Base-by-base conservation (phyloP, 37 sponge, comb jelly and placozoan genomes). In the Bolinopsis microptera region DNA sequence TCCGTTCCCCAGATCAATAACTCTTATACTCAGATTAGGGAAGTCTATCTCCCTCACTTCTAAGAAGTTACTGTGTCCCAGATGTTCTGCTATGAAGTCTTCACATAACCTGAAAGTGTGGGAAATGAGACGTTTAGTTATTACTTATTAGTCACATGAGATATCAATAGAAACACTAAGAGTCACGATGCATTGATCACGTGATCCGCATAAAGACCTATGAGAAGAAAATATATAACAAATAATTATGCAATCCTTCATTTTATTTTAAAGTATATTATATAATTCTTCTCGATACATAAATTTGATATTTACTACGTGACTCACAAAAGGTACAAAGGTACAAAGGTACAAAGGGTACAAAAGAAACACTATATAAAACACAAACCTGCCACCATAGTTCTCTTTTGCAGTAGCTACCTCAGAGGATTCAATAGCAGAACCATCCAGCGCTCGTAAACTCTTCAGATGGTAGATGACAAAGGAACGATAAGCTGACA, bases 391-490 rank as follows among this genome's bases (percentile, higher is more conserved):
- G 1, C 80, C 80, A 30, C 80, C 80, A 32, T 77, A 77, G 80
- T 86, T 86, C 90, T 86, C 90, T 38, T 41, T 86, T 5, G 90
- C 90, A 8, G 61, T 69, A 69, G 31, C 86, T 5, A 69, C 61
- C 35, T 94, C 83, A 68, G 75, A 33, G 69, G 93, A 95, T 92
- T 96, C 98, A 88, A 98, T 93, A 25, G 94, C 93, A 26, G 21
- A 38, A 35, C 95, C 97, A 94, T 98, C 95, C 1, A 96, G 94
- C 0, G 96, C 94, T 69, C 93, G 94, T 0, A 98, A 93, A 74
- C 83, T 94, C 68, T 82, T 27, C 41, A 96, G 93, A 76, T 98
- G 98, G 76, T 94, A 98, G 70, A 96, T 92, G 0, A 69, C 90
- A 93, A 96, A 96, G 34, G 93, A 61, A 37, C 97, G 83, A 69